Evolutionary conservation across 2,113 vertebrate species (phyloP), one percentile per base, ranked within the genome.

Genomic region (Campylorhamphus procurvoides): DNA sequence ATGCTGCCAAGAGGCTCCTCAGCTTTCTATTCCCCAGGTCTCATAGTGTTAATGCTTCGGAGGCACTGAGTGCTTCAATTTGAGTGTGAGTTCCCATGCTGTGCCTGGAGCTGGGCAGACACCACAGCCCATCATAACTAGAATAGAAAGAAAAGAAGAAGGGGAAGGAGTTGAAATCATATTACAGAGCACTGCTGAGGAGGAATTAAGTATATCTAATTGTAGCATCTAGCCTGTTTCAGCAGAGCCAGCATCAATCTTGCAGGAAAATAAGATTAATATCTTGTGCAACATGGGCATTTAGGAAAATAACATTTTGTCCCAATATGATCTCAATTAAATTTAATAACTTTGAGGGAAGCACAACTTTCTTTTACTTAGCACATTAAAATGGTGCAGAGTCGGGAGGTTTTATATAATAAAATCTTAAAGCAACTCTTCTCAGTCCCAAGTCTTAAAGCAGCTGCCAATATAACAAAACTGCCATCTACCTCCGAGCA

Each of bases 181-280:
- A 97, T 97, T 96, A 96, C 76, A 90, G 74, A 90, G 67, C 66
- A 74, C 94, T 93, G 94, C 95, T 94, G 95, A 96, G 94, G 81
- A 95, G 59, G 79, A 96, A 97, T 95, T 96, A 96, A 96, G 94
- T 96, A 59, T 77, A 91, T 94, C 94, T 97, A 97, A 97, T 96
- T 96, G 96, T 96, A 94, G 93, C 89, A 92, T 89, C 93, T 94
- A 86, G 86, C 44, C 71, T 83, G 49, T 87, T 96, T 96, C 93
- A 94, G 92, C 94, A 96, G 67, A 94, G 93, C 92, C 90, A 91
- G 94, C 94, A 97, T 97, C 96, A 96, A 90, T 97, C 96, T 97
- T 94, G 79, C 69, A 69, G 92, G 96, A 89, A 97, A 97, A 97
- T 84, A 90, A 96, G 94, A 97, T 97, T 97, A 97, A 96, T 97